phyloP scores from a whole-genome alignment of 2,797 vertebrate species.

The Phoeniculus purpureus region DNA sequence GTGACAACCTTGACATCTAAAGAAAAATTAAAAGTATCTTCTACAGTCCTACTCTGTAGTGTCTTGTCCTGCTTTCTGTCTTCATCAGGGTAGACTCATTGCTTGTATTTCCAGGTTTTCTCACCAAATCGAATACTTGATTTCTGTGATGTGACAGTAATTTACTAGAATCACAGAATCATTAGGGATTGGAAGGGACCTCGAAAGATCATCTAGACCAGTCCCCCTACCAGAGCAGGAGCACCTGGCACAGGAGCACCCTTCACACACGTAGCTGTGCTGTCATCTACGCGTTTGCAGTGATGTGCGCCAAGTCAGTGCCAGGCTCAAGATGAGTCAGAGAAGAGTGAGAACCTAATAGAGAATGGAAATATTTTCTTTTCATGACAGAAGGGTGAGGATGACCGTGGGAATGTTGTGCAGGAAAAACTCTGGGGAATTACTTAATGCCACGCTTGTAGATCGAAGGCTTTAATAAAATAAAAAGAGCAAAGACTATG shows the following conservation, averaged over 20 bases:
- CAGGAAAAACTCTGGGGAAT: neutral
- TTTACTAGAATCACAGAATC: neutral
- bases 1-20: no score
- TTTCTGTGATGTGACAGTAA: neutral
- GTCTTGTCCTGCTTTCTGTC: neutral
- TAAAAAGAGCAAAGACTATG: constrained; percentile 40
- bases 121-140: neutral
- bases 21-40: neutral
- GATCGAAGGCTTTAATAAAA: constrained; percentile 66
- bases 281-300: neutral
- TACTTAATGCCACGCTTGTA: constrained; percentile 30
- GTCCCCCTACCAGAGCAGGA: no score
- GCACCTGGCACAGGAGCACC: no score
- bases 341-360: neutral
- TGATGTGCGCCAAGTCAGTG: neutral
- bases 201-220: no score
- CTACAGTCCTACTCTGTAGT: neutral
- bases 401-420: neutral
- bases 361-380: neutral
- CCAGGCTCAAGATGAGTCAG: neutral
- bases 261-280: neutral
- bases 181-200: no score
- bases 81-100: neutral
- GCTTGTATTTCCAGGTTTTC: neutral
- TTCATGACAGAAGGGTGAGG: neutral